Evolutionary conservation across 2,113 vertebrate species (phyloP), one percentile per base, ranked within the genome.

Genomic region (Phaethornis superciliosus): DNA sequence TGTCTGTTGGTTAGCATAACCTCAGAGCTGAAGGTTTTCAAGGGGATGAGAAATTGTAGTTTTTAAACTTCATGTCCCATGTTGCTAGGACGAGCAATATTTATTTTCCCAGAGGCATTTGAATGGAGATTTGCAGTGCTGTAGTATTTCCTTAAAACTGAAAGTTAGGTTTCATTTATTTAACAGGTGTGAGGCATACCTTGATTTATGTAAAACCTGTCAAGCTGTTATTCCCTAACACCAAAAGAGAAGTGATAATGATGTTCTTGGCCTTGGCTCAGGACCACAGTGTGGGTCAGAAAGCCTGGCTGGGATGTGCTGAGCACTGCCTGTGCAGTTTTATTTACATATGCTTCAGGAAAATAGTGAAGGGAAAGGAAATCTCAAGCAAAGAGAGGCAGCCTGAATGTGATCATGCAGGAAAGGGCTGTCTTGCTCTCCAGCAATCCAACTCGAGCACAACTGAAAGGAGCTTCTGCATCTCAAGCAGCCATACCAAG

Each of bases 261-360:
- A 8, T 1, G 6, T 35, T 23, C 7, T 33, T 27, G n/a, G 15
- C 44, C 27, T 47, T 49, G 44, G 6, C 3, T 58, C 52, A 30
- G 79, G 24, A 54, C 15, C 4, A 0, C 15, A 4, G 35, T 4
- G 14, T 10, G n/a, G 9, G 1, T 21, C 70, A 8, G 15, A 16
- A 3, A 18, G 47, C 10, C 51, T 33, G 32, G 16, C 28, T 12
- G 0, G 2, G 27, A 12, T 15, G 26, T 0, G 4, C 7, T 24
- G 42, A 14, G 27, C 3, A 18, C 20, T 12, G n/a, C 6, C 22
- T 54, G 0, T 24, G 5, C 20, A 40, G 21, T 5, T 35, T 37
- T 65, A 4, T 6, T 40, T 32, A 23, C n/a, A 32, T 12, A 1
- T 7, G 20, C 11, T 3, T 46, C 30, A 15, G 33, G 20, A 75